A percentile compares a stretch with the other conserved stretches of the same genome.
Conservation (phyloP, 1,140 invertebrate genomes). For the Laupala kohalensis region DNA sequence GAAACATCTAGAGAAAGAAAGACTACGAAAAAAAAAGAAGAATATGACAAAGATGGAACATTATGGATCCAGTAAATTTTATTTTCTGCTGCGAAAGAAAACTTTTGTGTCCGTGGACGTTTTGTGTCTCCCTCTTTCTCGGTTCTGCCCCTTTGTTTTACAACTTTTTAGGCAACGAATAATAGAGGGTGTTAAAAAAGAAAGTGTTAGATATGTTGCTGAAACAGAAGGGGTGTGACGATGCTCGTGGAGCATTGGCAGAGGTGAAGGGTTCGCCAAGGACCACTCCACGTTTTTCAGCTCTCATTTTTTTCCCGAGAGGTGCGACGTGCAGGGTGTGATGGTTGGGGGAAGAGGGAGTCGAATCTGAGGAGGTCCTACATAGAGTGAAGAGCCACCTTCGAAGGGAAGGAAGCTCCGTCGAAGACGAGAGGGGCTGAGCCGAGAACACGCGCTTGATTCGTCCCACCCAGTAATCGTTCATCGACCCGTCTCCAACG, state of each 20-base stretch:
- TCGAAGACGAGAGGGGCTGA: not conserved
- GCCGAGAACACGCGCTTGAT: not conserved
- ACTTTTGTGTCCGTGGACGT: not conserved
- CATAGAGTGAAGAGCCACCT: not conserved
- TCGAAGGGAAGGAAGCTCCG: no score
- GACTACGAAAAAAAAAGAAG: not conserved
- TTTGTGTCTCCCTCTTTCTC: not conserved
- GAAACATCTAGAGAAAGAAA: not conserved
- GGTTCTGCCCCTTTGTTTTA: not conserved
- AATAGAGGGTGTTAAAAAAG: not conserved
- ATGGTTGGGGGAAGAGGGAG: no score
- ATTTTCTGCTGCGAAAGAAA: not conserved
- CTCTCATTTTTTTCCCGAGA: not conserved
- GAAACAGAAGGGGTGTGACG: not conserved
- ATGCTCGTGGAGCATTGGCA: not conserved
- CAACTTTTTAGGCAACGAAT: not conserved
- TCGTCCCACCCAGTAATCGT: not conserved
- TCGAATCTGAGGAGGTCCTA: not conserved
- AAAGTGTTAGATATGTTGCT: not conserved
- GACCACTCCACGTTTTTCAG: not conserved
- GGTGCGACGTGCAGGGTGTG: not conserved
- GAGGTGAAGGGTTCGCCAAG: not conserved
- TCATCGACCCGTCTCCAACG: not conserved
- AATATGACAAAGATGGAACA: not conserved
- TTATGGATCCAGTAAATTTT: not conserved